Conservation (phyloP, 1,140 invertebrate species). For the Zaprionus africanus region DNA sequence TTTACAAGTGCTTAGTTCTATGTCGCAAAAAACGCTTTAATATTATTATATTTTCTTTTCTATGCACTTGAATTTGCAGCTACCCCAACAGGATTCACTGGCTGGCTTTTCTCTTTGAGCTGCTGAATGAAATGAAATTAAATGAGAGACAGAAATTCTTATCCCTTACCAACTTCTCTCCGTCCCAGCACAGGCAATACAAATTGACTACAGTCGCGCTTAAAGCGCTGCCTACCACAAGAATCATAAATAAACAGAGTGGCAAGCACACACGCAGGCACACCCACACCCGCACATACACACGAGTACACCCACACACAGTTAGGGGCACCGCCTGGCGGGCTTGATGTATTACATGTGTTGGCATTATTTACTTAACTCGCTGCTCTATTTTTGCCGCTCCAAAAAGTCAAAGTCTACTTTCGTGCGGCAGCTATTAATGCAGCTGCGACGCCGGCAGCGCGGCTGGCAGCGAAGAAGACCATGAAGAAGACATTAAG, state of each 20-base stretch:
- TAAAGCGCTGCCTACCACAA: constrained; percentile 44
- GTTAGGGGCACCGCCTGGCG: constrained; percentile 14
- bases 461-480: constrained; percentile 29
- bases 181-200: constrained; percentile 24
- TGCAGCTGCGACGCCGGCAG: constrained; percentile 56
- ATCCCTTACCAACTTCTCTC: not conserved
- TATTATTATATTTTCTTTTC: constrained; percentile 82
- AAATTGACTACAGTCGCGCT: constrained; percentile 55
- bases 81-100: constrained; percentile 1
- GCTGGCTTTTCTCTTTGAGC: constrained; percentile 49
- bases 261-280: not conserved
- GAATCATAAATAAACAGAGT: constrained; percentile 60
- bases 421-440: constrained; percentile 74
- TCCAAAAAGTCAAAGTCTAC: constrained; percentile 77
- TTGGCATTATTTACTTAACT: constrained; percentile 83
- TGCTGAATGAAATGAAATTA: constrained; percentile 66
- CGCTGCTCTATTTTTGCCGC: constrained; percentile 78
- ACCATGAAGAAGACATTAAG: constrained; percentile 75
- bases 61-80: constrained; percentile 59
- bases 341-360: constrained; percentile 79
- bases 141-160: constrained; percentile 47
- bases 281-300: constrained; percentile 14
- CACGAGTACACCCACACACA: constrained; percentile 24
- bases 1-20: constrained; percentile 83
- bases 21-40: constrained; percentile 82